Evolutionary conservation across 2,888 invertebrate species (phyloP).

Genomic region (Eucriotettix oculatus): DNA sequence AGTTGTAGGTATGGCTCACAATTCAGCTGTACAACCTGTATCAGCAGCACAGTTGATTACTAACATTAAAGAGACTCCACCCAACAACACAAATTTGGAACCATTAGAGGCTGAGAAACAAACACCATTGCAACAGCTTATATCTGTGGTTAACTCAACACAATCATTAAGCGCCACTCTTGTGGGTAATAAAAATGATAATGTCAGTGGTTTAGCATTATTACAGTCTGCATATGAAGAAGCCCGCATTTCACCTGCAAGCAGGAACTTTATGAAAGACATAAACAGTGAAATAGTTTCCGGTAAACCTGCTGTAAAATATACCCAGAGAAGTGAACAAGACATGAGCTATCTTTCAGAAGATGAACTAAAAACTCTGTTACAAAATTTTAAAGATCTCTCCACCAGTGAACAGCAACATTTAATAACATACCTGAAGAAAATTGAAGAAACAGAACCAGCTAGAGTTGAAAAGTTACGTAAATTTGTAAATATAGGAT

Average conservation of each 20-base stretch:
- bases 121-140: neutral
- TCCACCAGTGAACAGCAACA: constrained; percentile 69
- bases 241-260: constrained; percentile 1
- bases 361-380: constrained; percentile 57
- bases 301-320: neutral
- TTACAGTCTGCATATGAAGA: constrained; percentile 18
- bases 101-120: neutral
- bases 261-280: neutral
- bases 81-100: neutral
- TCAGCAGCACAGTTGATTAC: neutral
- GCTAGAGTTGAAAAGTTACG: constrained; percentile 58
- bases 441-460: constrained; percentile 60
- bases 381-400: constrained; percentile 67
- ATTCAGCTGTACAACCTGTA: constrained; percentile 21
- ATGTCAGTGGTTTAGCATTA: constrained; percentile 12
- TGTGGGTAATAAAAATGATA: neutral
- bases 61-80: neutral
- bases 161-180: neutral
- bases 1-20: constrained; percentile 53
- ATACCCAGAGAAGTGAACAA: neutral
- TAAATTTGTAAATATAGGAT: constrained; percentile 51
- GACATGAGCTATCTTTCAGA: constrained; percentile 62
- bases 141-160: neutral
- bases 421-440: constrained; percentile 64
- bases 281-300: neutral